Percentiles rank a stretch among this genome's conserved stretches.
Evolutionary conservation across 2,797 vertebrate species (phyloP).

Genomic region (Hippopotamyrus pictus): DNA sequence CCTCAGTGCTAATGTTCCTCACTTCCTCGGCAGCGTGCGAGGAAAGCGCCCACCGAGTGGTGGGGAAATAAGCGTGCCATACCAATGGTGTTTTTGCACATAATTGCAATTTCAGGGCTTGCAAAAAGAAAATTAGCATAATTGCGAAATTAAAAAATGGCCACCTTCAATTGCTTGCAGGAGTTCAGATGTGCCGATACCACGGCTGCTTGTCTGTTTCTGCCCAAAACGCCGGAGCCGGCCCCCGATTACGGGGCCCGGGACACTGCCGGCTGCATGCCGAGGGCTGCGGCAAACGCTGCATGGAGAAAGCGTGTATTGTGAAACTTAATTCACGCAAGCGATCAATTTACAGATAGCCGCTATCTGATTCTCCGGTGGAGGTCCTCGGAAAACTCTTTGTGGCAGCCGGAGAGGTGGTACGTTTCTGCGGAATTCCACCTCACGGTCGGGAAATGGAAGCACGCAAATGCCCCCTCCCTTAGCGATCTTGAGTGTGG

Average conservation of each 20-base stretch:
- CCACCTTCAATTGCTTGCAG: slow-evolving; percentile 48
- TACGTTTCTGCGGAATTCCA: not conserved
- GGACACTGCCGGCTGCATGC: slow-evolving; percentile 29
- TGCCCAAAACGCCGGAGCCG: slow-evolving; percentile 18
- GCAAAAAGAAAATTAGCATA: slow-evolving; percentile 46
- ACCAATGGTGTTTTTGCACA: slow-evolving; percentile 35
- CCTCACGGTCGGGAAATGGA: no score
- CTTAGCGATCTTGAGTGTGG: not conserved
- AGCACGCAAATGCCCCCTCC: not conserved
- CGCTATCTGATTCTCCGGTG: slow-evolving; percentile 56
- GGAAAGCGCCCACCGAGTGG: slow-evolving; percentile 34
- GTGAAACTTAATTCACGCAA: slow-evolving; percentile 38
- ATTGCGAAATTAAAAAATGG: slow-evolving; percentile 44
- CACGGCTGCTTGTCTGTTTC: slow-evolving; percentile 31
- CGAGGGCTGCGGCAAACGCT: not conserved
- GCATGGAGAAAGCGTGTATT: slow-evolving; percentile 34
- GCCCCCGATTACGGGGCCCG: slow-evolving; percentile 27
- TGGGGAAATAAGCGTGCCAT: slow-evolving; percentile 30
- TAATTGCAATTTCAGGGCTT: slow-evolving; percentile 44
- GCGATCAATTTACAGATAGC: slow-evolving; percentile 44
- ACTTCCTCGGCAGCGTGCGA: slow-evolving; percentile 43
- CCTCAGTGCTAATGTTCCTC: slow-evolving; percentile 39
- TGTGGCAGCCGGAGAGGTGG: not conserved
- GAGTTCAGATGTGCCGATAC: slow-evolving; percentile 41
- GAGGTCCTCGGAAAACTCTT: slow-evolving; percentile 44